Percentiles rank a stretch among this genome's conserved stretches.
Evolutionary conservation across 1,140 invertebrate genomes (phyloP).

Genomic region (Apolygus lucorum): DNA sequence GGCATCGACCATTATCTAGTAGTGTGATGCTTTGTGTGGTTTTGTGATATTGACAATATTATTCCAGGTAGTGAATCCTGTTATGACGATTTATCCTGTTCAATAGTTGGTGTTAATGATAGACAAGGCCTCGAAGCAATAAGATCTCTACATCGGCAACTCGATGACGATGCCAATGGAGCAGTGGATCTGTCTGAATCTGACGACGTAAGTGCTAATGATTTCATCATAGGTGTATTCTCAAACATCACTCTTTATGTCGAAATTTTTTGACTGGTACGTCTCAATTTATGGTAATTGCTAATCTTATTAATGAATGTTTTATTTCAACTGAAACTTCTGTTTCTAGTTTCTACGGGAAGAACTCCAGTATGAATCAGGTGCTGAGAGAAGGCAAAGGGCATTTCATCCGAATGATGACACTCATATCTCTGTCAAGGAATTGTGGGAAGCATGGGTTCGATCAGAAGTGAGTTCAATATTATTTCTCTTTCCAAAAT

Average conservation of each 20-base stretch:
- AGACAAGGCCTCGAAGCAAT: slow-evolving; percentile 43
- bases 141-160: slow-evolving; percentile 70
- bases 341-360: slow-evolving; percentile 78
- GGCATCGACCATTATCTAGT: too few species aligned
- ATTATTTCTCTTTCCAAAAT: neutral
- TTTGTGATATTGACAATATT: neutral
- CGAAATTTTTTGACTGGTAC: too few species aligned
- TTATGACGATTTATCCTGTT: slow-evolving; percentile 57
- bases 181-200: slow-evolving; percentile 90
- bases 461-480: slow-evolving; percentile 59
- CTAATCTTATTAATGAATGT: slow-evolving; percentile 13
- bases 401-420: slow-evolving; percentile 93
- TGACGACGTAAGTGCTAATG: slow-evolving; percentile 67
- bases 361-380: slow-evolving; percentile 88
- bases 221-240: too few species aligned
- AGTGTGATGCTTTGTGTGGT: neutral
- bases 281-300: too few species aligned
- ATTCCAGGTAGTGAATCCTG: slow-evolving; percentile 40
- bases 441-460: slow-evolving; percentile 91
- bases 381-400: slow-evolving; percentile 78
- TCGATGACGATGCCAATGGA: slow-evolving; percentile 91
- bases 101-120: slow-evolving; percentile 56
- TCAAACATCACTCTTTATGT: too few species aligned
- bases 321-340: neutral
- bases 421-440: slow-evolving; percentile 88